Conservation (phyloP, 2,797 vertebrate species). For the Sorex maritimensis region DNA sequence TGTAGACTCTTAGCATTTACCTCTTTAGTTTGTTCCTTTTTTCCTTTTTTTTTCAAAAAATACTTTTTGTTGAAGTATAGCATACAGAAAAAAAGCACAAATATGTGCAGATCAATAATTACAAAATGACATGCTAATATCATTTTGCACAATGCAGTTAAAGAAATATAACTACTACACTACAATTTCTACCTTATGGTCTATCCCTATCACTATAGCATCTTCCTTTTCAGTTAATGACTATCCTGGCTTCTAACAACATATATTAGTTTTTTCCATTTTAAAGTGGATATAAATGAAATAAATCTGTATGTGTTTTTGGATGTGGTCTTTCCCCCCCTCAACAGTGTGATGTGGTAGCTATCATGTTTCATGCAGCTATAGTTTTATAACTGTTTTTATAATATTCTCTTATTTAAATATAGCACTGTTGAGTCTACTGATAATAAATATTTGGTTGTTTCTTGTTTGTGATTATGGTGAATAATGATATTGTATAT, state of each 20-base stretch:
- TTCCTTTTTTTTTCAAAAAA: too few relatives aligned
- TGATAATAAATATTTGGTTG: slow-evolving; percentile 54
- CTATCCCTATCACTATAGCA: not conserved
- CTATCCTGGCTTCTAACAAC: slow-evolving; percentile 38
- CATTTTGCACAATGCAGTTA: slow-evolving; percentile 31
- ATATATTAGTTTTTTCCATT: slow-evolving; percentile 68
- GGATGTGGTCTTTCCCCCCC: not conserved
- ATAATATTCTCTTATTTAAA: slow-evolving; percentile 55
- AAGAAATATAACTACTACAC: slow-evolving; percentile 58
- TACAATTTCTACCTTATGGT: slow-evolving; percentile 6
- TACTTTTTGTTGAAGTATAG: slow-evolving; percentile 55
- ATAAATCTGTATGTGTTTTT: slow-evolving; percentile 50
- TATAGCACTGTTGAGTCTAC: slow-evolving; percentile 24
- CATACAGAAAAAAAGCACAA: slow-evolving; percentile 47
- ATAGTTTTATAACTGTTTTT: slow-evolving; percentile 40
- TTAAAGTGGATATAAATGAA: slow-evolving; percentile 65
- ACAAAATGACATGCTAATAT: slow-evolving; percentile 44
- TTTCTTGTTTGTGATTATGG: slow-evolving; percentile 57
- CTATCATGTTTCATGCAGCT: not conserved
- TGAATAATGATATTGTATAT: slow-evolving; percentile 24
- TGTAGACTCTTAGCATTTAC: slow-evolving; percentile 47
- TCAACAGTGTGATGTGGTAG: slow-evolving; percentile 33
- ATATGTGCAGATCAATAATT: slow-evolving; percentile 55
- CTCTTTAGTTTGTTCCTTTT: slow-evolving; percentile 33
- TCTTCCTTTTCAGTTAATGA: slow-evolving; percentile 28